A percentile compares a stretch with the other conserved stretches of the same genome.
phyloP scores from a whole-genome alignment of 1,140 invertebrate genomes.

The Diabrotica virgifera region DNA sequence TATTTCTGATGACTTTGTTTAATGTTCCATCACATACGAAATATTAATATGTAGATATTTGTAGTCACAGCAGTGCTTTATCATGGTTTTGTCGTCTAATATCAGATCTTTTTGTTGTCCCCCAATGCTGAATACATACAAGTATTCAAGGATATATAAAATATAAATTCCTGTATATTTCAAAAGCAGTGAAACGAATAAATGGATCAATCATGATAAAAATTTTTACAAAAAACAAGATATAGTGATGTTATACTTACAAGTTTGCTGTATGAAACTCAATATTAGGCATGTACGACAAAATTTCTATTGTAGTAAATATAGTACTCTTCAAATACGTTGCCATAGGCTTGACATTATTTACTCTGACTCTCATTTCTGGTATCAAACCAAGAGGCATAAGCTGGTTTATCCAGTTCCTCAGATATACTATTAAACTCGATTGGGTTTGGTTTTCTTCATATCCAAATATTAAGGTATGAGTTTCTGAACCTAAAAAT shows the following conservation, averaged over 20 bases:
- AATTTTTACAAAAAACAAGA: neutral
- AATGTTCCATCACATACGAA: no score
- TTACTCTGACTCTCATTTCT: conserved; percentile 10
- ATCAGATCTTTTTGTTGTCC: no score
- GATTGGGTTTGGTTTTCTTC: neutral
- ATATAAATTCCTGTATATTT: no score
- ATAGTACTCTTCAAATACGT: conserved; percentile 12
- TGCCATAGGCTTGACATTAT: conserved; percentile 10
- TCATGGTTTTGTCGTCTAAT: no score
- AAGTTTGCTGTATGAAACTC: conserved; percentile 16
- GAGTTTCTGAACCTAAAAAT: conserved; percentile 9
- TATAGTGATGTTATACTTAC: conserved; percentile 1
- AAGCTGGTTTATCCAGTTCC: conserved; percentile 12
- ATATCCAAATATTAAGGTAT: conserved; percentile 9
- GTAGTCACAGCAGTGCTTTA: no score
- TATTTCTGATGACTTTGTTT: no score
- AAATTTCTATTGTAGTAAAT: conserved; percentile 16
- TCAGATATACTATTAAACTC: conserved; percentile 8
- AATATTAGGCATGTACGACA: neutral
- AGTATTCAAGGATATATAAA: no score
- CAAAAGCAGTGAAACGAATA: no score
- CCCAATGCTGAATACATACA: no score
- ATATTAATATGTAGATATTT: no score
- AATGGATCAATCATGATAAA: no score
- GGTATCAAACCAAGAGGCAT: conserved; percentile 18